Conservation (phyloP, 1,140 invertebrate genomes). For the Brachionus asplanchnoidis region DNA sequence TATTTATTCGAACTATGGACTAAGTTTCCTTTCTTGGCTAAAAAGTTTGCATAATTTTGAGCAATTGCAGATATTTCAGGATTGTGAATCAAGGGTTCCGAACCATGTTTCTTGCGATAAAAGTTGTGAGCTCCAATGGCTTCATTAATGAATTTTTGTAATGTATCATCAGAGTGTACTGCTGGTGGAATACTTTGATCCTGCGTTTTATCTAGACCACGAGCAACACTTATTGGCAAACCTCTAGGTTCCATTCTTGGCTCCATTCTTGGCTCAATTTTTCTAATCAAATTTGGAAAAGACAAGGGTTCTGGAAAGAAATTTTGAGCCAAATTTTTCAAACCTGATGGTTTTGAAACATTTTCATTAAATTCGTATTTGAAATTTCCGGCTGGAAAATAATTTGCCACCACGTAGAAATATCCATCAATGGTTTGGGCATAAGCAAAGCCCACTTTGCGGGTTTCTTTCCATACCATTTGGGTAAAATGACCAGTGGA, state of each 20-base stretch:
- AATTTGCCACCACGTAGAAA: conserved; percentile 30
- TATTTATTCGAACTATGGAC: conserved; percentile 63
- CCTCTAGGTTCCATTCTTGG: background rate
- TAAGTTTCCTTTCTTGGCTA: conserved; percentile 66
- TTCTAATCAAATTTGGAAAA: background rate
- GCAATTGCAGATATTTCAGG: conserved; percentile 63
- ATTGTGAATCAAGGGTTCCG: conserved; percentile 64
- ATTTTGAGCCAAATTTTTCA: background rate
- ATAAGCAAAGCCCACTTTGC: conserved; percentile 25
- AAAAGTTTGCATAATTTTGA: conserved; percentile 73
- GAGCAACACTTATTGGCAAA: background rate
- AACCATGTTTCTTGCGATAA: conserved; percentile 69
- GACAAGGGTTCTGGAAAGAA: background rate
- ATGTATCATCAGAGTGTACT: background rate
- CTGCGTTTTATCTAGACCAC: background rate
- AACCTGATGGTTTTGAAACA: background rate
- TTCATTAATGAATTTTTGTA: conserved; percentile 21
- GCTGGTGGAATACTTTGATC: background rate
- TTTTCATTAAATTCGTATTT: conserved; percentile 14
- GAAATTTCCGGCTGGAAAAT: conserved; percentile 41
- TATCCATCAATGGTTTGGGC: background rate
- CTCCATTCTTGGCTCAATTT: background rate
- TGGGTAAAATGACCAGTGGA: conserved; percentile 41
- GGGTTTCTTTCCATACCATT: conserved; percentile 33
- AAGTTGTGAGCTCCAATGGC: conserved; percentile 67